These are phyloP conservation scores for Sylvia borin DNA, from an alignment of 2,797 vertebrate genomes.

Conservation along the genomic window DNA sequence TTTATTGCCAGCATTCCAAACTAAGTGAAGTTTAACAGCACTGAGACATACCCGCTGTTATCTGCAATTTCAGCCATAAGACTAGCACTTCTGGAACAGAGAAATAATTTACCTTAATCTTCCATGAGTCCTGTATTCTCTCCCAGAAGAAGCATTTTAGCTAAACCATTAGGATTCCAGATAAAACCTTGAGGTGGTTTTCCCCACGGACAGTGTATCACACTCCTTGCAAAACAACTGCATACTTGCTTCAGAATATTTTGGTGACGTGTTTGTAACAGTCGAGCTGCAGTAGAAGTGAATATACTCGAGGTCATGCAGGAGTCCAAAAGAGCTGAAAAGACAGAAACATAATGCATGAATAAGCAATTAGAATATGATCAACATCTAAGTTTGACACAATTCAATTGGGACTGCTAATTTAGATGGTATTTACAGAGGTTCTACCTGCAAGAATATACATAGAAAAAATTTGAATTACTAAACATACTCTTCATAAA, in stretches of 20 bases:
- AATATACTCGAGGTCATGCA: not conserved
- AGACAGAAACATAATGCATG: not conserved
- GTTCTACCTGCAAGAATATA: not conserved
- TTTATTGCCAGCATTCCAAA: conserved; percentile 14
- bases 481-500: not conserved
- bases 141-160: not conserved
- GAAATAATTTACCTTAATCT: conserved; percentile 6
- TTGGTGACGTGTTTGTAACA: not conserved
- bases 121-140: not conserved
- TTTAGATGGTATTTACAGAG: not conserved
- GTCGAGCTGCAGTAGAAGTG: not conserved
- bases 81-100: not conserved
- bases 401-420: not conserved
- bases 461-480: not conserved
- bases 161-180: not conserved
- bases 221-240: not conserved
- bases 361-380: not conserved
- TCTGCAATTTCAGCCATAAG: not conserved
- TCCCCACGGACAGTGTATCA: not conserved
- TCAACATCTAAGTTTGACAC: not conserved
- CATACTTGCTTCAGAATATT: not conserved
- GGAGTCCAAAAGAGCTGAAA: not conserved
- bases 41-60: not conserved
- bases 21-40: conserved; percentile 14
- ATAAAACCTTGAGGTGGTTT: not conserved